These are phyloP conservation scores for Ichneumon xanthorius DNA, from an alignment of 2,888 invertebrate species.

Conservation along the genomic window DNA sequence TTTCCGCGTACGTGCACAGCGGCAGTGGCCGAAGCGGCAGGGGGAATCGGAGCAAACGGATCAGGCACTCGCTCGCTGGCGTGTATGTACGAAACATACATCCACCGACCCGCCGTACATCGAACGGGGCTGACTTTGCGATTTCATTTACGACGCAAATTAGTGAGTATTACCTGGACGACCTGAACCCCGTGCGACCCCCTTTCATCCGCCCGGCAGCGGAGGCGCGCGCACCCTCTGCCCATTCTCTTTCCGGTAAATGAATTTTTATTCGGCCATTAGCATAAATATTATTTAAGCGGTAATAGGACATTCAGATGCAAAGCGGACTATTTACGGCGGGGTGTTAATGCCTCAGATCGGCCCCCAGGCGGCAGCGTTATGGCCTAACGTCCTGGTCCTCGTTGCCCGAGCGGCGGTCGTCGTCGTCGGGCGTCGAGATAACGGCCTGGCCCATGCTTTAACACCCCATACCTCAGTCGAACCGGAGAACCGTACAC, in stretches of 20 bases:
- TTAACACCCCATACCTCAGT: conserved; percentile 61
- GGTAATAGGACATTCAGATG: conserved; percentile 72
- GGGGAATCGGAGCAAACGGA: background rate
- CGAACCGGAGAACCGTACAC: conserved; percentile 31
- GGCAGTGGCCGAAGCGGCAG: conserved; percentile 15
- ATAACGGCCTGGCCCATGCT: conserved; percentile 66
- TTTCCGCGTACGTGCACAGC: conserved; percentile 15
- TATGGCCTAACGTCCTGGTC: conserved; percentile 24
- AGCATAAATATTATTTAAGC: conserved; percentile 74
- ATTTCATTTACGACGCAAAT: conserved; percentile 71
- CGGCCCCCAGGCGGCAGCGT: conserved; percentile 52
- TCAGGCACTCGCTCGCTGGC: background rate
- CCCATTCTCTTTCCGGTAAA: conserved; percentile 66
- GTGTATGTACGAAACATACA: background rate
- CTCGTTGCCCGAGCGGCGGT: conserved; percentile 39
- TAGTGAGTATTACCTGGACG: conserved; percentile 67
- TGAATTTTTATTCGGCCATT: conserved; percentile 72
- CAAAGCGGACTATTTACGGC: conserved; percentile 70
- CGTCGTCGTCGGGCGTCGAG: conserved; percentile 56
- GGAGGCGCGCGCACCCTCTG: conserved; percentile 15
- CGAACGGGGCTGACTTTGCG: conserved; percentile 64
- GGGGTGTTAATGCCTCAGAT: conserved; percentile 68
- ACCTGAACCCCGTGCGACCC: conserved; percentile 38
- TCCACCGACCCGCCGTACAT: conserved; percentile 28
- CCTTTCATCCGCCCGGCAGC: conserved; percentile 7